Evolutionary conservation across 2,797 vertebrate species (phyloP), one percentile per base, ranked within the genome.

Genomic region (Protonibea diacanthus): DNA sequence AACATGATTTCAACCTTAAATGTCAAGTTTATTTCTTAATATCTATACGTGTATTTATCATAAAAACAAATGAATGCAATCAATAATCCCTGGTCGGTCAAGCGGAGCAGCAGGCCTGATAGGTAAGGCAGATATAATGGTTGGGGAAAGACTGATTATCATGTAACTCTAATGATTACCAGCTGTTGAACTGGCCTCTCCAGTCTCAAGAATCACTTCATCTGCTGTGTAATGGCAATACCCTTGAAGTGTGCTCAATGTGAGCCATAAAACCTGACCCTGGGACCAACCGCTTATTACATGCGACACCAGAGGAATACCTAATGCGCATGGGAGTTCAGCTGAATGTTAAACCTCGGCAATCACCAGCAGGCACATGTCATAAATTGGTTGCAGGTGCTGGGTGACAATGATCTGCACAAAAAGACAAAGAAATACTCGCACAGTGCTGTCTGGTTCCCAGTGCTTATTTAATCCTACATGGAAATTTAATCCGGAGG

Each of bases 191-290:
- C 33, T 48, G 17, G 45, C 61, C 75, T 53, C 49, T 80, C 52
- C 56, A 23, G 9, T 72, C 66, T 64, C 42, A 53, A 63, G 47
- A 59, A 62, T 83, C 59, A 61, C 62, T 86, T 77, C 68, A 86
- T 88, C 77, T 80, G 49, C 81, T 80, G 61, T 78, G 81, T 81
- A 80, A 82, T 74, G 33, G 15, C 56, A 63, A 80, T 88, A 87
- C 83, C 87, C 87, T 91, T 89, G 83, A 90, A 84, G 83, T 81
- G 76, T 78, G 45, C 79, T 77, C 65, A 64, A 80, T 79, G 76
- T 65, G 62, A 75, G 64, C 74, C 82, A 74, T 87, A 75, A 81
- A 83, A 70, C 61, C 56, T 64, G 65, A 84, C 82, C 76, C 86
- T 51, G 33, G 56, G 78, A 74, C 71, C 67, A 68, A 55, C 27